These are phyloP conservation scores for Sinocyclocheilus grahami DNA, from an alignment of 2,113 vertebrate genomes.

Conservation along the genomic window DNA sequence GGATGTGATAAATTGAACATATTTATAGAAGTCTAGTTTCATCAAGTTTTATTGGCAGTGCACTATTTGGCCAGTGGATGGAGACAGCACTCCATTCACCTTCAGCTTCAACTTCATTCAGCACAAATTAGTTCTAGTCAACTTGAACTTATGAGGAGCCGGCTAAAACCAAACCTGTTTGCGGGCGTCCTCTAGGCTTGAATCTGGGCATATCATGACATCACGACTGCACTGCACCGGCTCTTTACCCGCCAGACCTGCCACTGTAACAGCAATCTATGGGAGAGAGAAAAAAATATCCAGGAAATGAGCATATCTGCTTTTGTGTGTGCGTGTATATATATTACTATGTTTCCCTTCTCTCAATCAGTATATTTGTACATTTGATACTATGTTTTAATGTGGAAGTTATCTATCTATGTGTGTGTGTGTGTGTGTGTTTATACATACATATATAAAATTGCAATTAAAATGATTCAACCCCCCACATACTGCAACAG, in stretches of 20 bases:
- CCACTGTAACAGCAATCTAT: slow-evolving; percentile 91
- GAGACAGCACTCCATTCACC: slow-evolving; percentile 22
- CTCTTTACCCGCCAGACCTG: slow-evolving; percentile 88
- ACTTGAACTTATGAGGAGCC: neutral
- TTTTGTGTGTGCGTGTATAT: no score
- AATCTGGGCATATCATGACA: slow-evolving; percentile 90
- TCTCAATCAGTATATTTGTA: no score
- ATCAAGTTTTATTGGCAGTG: neutral
- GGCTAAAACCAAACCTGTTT: slow-evolving; percentile 79
- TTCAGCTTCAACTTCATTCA: neutral
- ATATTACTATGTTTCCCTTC: no score
- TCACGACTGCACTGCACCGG: slow-evolving; percentile 94
- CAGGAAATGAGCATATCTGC: neutral
- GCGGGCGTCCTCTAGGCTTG: slow-evolving; percentile 90
- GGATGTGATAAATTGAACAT: neutral
- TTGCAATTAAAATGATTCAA: no score
- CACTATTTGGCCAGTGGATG: slow-evolving; percentile 30
- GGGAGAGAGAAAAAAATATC: neutral
- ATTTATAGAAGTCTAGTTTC: no score
- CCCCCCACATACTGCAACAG: no score
- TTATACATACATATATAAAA: no score
- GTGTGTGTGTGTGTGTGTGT: no score
- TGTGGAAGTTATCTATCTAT: no score
- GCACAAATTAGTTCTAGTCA: neutral
- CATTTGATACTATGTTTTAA: no score